Evolutionary conservation across 2,888 invertebrate species (phyloP), one percentile per base, ranked within the genome.

Genomic region (Tetragonula carbonaria): DNA sequence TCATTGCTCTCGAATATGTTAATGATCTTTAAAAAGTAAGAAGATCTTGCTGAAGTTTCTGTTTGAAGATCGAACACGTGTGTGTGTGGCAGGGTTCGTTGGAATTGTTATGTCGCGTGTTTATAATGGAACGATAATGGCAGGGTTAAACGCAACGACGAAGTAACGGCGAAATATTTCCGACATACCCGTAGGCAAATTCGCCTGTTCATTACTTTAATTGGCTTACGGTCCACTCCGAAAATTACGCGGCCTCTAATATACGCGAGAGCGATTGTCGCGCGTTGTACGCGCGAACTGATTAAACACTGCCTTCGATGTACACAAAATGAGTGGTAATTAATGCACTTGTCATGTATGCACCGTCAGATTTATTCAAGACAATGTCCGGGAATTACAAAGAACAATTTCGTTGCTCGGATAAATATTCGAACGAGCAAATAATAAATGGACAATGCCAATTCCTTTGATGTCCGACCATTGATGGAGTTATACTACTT

Each of bases 141-240:
- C 14, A 0, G 45, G 16, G 3, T 23, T 4, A 18, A 23, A 50
- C 13, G 33, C 16, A 16, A 23, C 16, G 57, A 5, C 38, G 57
- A 50, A 18, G 45, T 38, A 57, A 59, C 57, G 65, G 14, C 53
- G 50, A 59, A 59, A 76, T 78, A 78, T 74, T 78, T 59, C 75
- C 77, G 8, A 53, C 59, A 57, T 74, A 75, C 70, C 53, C 62
- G 33, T 75, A n/a, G 33, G 51, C 62, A 79, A 84, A 80, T 84
- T 87, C 84, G 75, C 74, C 72, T 75, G 81, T 87, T 87, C 86
- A 86, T 87, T 87, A 87, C 77, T 86, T 86, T 86, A 87, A 87
- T 87, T 87, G 81, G 77, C 57, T 62, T 57, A 53, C 74, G 73
- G 66, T 74, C 38, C 53, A 65, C 53, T 28, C 71, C 65, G 67